These are phyloP conservation scores for Thyatira batis DNA, from an alignment of 2,888 invertebrate genomes.

Conservation along the genomic window DNA sequence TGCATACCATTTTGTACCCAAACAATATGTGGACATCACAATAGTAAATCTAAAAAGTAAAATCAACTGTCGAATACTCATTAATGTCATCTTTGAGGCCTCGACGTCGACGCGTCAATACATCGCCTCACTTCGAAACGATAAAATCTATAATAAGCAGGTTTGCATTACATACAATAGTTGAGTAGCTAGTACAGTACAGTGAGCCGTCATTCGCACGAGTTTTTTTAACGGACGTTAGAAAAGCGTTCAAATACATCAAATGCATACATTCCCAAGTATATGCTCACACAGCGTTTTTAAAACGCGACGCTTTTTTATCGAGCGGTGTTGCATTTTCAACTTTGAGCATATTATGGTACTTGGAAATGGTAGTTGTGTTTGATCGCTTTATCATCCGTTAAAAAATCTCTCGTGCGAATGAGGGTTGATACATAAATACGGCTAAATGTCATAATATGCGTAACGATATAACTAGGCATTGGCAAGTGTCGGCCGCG, in stretches of 20 bases:
- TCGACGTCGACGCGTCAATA: neutral
- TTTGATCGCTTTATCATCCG: too few relatives aligned
- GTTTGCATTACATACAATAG: neutral
- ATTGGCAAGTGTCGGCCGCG: slow-evolving; percentile 71
- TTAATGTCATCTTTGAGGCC: slow-evolving; percentile 11
- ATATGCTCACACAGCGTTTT: too few relatives aligned
- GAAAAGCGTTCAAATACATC: too few relatives aligned
- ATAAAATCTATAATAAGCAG: neutral
- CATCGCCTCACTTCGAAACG: neutral
- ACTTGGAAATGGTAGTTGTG: too few relatives aligned
- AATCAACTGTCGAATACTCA: slow-evolving; percentile 1
- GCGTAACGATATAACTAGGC: slow-evolving; percentile 66
- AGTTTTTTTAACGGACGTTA: too few relatives aligned
- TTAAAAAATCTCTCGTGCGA: too few relatives aligned
- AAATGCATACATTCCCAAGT: too few relatives aligned
- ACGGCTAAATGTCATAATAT: slow-evolving; percentile 46
- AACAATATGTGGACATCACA: slow-evolving; percentile 35
- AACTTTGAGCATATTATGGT: too few relatives aligned
- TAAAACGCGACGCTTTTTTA: too few relatives aligned
- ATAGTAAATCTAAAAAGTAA: slow-evolving; percentile 15
- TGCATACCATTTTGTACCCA: slow-evolving; percentile 37
- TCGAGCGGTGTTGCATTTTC: too few relatives aligned
- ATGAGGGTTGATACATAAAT: neutral
- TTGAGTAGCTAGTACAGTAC: neutral
- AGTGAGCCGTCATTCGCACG: too few relatives aligned